These are phyloP conservation scores for Scylla paramamosain DNA, from an alignment of 1,140 invertebrate genomes.

Conservation along the genomic window DNA sequence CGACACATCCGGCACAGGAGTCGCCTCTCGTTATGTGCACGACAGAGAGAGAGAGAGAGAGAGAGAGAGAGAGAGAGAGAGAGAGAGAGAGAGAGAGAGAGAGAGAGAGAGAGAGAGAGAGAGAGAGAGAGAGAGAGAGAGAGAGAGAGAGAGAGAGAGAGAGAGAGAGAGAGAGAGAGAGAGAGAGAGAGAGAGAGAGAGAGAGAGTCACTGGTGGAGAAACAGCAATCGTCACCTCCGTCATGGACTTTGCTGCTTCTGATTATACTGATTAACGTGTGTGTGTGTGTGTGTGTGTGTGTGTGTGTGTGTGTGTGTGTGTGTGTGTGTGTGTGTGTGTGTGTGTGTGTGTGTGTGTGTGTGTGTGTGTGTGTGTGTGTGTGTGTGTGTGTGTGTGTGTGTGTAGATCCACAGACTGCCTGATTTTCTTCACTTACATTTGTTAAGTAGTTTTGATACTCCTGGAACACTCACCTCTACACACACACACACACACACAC, in stretches of 20 bases:
- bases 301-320: slow-evolving; percentile 7
- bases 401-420: too few species aligned
- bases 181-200: slow-evolving; percentile 7
- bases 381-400: too few species aligned
- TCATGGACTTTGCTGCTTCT: neutral
- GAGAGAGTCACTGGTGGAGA: neutral
- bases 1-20: too few species aligned
- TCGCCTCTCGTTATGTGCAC: neutral
- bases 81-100: slow-evolving; percentile 15
- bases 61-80: slow-evolving; percentile 13
- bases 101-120: slow-evolving; percentile 6
- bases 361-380: too few species aligned
- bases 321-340: too few species aligned
- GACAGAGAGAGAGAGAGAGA: neutral
- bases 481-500: slow-evolving; percentile 20
- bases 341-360: too few species aligned
- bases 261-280: neutral
- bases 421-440: too few species aligned
- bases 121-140: slow-evolving; percentile 25
- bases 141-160: slow-evolving; percentile 37
- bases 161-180: slow-evolving; percentile 9
- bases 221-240: neutral
- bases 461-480: neutral
- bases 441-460: too few species aligned
- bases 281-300: slow-evolving; percentile 20